These are phyloP conservation scores for Xestobium rufovillosum DNA, from an alignment of 2,888 invertebrate species.

Conservation along the genomic window DNA sequence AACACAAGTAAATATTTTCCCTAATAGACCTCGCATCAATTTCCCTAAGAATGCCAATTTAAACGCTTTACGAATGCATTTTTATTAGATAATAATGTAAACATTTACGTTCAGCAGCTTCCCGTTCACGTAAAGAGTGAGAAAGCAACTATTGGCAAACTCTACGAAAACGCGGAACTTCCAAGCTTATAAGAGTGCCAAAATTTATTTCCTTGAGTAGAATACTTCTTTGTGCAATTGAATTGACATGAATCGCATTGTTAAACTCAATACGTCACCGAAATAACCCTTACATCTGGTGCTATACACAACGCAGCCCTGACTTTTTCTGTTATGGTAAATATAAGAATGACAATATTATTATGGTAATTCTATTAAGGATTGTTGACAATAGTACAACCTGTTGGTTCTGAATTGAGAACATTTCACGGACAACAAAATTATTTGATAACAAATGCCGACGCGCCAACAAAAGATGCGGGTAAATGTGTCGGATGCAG, in stretches of 20 bases:
- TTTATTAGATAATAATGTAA: slow-evolving; percentile 2
- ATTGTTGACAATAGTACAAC: slow-evolving; percentile 42
- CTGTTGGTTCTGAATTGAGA: slow-evolving; percentile 41
- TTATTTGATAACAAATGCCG: slow-evolving; percentile 43
- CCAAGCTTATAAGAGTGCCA: slow-evolving; percentile 21
- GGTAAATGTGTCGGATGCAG: slow-evolving; percentile 34
- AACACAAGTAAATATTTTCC: too few relatives aligned
- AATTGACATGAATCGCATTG: slow-evolving; percentile 39
- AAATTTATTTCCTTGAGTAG: slow-evolving; percentile 33
- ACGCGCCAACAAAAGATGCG: slow-evolving; percentile 35
- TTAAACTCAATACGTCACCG: slow-evolving; percentile 36
- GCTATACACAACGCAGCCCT: slow-evolving; percentile 29
- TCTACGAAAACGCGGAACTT: slow-evolving; percentile 14
- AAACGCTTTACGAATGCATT: too few relatives aligned
- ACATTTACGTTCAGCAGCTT: neutral
- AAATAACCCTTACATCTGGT: slow-evolving; percentile 35
- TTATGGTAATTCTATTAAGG: slow-evolving; percentile 45
- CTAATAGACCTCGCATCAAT: too few relatives aligned
- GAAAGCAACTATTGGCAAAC: neutral
- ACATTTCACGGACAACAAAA: slow-evolving; percentile 43
- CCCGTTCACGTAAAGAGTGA: too few relatives aligned
- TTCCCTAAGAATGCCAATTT: too few relatives aligned
- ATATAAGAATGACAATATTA: slow-evolving; percentile 45
- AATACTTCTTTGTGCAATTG: slow-evolving; percentile 39
- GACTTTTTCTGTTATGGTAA: slow-evolving; percentile 41